phyloP scores from a whole-genome alignment of 2,113 vertebrate species.

The Antigone vipio region DNA sequence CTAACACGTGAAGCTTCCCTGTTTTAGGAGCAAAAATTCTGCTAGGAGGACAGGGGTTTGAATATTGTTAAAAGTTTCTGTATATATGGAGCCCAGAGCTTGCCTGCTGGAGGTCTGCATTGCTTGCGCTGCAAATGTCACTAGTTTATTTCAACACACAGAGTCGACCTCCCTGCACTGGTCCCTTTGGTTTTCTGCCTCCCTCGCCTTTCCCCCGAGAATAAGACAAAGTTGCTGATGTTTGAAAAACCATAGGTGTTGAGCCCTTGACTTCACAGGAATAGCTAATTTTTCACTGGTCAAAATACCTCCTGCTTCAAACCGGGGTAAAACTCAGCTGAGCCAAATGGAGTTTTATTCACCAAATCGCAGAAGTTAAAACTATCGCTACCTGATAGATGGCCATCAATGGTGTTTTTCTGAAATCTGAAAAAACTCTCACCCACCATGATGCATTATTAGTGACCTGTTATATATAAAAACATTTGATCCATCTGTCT shows the following conservation, averaged over 20 bases:
- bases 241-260: background rate
- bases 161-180: background rate
- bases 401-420: background rate
- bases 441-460: fast-evolving
- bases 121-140: background rate
- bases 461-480: background rate
- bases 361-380: background rate
- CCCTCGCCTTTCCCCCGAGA: fast-evolving
- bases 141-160: background rate
- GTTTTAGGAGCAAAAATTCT: background rate
- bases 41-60: background rate
- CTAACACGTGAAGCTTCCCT: background rate
- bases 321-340: background rate
- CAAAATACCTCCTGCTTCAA: background rate
- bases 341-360: background rate
- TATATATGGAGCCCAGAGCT: background rate
- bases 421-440: background rate
- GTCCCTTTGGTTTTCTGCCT: background rate
- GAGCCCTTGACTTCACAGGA: background rate
- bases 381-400: background rate
- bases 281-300: background rate
- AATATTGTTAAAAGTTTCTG: background rate
- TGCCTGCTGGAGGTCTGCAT: background rate
- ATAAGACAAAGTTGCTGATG: background rate
- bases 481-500: background rate